A percentile compares a stretch with the other conserved stretches of the same genome.
These are phyloP conservation scores for Myotis findleyi DNA, from an alignment of 2,797 vertebrate genomes.

Conservation along the genomic window DNA sequence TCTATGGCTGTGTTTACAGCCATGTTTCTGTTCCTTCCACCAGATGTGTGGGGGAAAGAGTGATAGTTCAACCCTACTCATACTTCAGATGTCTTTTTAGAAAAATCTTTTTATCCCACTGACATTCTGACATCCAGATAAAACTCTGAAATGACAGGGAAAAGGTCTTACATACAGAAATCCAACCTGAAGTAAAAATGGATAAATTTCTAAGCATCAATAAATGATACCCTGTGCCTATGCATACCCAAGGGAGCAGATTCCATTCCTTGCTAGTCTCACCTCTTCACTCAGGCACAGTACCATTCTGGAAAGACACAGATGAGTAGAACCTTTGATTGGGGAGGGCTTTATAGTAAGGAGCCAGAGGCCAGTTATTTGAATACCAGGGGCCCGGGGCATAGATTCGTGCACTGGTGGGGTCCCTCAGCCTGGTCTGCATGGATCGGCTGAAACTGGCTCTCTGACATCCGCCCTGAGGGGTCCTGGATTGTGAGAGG, in stretches of 20 bases:
- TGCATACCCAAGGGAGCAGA: not conserved
- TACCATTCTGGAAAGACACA: not conserved
- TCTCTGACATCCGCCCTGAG: too few relatives aligned
- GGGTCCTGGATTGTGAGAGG: too few relatives aligned
- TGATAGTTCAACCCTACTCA: not conserved
- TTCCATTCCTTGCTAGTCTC: not conserved
- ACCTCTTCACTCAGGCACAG: not conserved
- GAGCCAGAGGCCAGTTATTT: not conserved
- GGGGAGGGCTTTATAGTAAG: not conserved
- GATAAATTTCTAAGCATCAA: not conserved
- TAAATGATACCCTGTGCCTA: not conserved
- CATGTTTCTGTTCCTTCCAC: not conserved
- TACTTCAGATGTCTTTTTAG: not conserved
- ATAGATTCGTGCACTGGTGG: too few relatives aligned
- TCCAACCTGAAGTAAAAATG: not conserved
- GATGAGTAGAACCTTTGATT: not conserved
- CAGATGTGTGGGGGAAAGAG: not conserved
- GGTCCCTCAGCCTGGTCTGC: too few relatives aligned
- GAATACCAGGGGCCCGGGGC: not conserved
- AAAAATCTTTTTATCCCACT: not conserved
- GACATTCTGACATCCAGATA: not conserved
- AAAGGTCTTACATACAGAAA: constrained; percentile 16
- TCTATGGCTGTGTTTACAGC: not conserved
- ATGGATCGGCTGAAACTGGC: too few relatives aligned
- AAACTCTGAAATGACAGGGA: constrained; percentile 3